Evolutionary conservation across 2,113 vertebrate genomes (phyloP), one percentile per base, ranked within the genome.

Genomic region (Uropsilus gracilis): DNA sequence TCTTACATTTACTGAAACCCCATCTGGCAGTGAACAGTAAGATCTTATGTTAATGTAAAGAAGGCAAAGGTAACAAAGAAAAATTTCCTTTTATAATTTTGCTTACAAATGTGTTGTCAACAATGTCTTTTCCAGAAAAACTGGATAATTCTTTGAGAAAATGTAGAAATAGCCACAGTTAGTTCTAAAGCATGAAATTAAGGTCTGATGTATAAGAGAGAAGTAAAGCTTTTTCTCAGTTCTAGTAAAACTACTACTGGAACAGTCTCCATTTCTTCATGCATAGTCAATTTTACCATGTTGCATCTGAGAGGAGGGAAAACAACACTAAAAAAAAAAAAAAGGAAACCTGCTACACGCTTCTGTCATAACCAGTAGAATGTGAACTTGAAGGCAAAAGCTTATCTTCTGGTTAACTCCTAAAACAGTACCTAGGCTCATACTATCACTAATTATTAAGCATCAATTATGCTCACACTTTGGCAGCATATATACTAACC

Each of bases 81-180:
- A 92, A 85, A 6, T 50, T 7, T 77, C 50, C 77, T 92, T 90
- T 87, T 76, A 84, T 87, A 94, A 69, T 68, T 96, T 88, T 91
- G n/a, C 57, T 89, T 80, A n/a, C 81, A 86, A 89, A 77, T 78
- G 18, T 92, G 32, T 7, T 68, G 24, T 78, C 26, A 88, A 71
- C 18, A 88, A 85, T 82, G 37, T 59, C 59, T 85, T 91, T 28
- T 24, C 73, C 48, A 83, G 44, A 68, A 96, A 95, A 77, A 76
- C 1, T 72, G 11, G 34, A 6, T 66, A 89, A 91, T 57, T 86
- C 28, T 46, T 3, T 48, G 17, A 42, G 34, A 26, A 86, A 94
- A 91, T 24, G 14, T 57, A 16, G 34, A 92, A 90, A 57, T 69
- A 86, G 73, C 30, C 13, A 63, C 1, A 77, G 57, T 68, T 77